These are phyloP conservation scores for Euglossa dilemma DNA, from an alignment of 1,140 invertebrate species.

Conservation along the genomic window DNA sequence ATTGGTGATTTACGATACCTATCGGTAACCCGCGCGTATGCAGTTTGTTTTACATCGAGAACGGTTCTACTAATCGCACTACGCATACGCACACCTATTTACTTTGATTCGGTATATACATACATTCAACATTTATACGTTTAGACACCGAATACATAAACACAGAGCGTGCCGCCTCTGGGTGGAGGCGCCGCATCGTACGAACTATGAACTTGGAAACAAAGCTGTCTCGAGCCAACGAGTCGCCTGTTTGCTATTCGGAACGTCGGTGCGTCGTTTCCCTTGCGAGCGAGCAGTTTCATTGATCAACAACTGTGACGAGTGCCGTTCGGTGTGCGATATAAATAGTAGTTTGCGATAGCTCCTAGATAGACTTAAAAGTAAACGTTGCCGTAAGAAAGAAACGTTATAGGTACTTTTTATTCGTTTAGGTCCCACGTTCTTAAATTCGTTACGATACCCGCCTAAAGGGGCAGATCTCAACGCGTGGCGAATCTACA, in stretches of 20 bases:
- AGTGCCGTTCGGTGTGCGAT: not conserved
- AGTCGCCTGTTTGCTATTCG: not conserved
- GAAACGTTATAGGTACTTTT: not conserved
- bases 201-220: conserved; percentile 10
- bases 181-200: not conserved
- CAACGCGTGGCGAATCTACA: conserved; percentile 82
- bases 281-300: not conserved
- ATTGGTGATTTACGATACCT: not conserved
- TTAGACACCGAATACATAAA: conserved; percentile 44
- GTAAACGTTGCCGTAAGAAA: conserved; percentile 3
- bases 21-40: not conserved
- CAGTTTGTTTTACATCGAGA: not conserved
- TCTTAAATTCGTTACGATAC: conserved; percentile 57
- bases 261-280: not conserved
- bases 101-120: conserved; percentile 2
- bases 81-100: conserved; percentile 19
- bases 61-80: not conserved
- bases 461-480: not conserved
- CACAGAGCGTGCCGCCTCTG: not conserved
- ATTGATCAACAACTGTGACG: not conserved
- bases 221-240: not conserved
- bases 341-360: not conserved
- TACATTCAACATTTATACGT: conserved; percentile 55
- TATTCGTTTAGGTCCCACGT: conserved; percentile 66
- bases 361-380: not conserved